Conservation (phyloP, 2,797 vertebrate genomes). For the Glyptemys insculpta region DNA sequence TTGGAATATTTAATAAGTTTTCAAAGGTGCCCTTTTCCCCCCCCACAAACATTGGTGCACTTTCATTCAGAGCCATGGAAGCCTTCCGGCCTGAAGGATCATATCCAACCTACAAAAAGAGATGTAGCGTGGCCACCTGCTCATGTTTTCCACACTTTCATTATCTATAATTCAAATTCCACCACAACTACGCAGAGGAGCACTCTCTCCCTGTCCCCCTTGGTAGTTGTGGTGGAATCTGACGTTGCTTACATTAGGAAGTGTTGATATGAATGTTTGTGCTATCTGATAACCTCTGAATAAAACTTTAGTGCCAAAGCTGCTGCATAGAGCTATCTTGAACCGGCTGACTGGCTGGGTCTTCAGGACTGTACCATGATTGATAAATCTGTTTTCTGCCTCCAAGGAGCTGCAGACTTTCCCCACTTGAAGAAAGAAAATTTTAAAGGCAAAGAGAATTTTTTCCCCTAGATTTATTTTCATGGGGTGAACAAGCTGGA, state of each 20-base stretch:
- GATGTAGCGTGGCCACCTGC: neutral
- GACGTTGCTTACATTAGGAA: neutral
- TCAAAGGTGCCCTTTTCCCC: neutral
- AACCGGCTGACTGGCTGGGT: neutral
- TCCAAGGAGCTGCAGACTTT: neutral
- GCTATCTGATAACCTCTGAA: neutral
- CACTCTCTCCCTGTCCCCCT: too few relatives aligned
- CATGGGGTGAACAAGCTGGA: neutral
- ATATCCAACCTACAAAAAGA: neutral
- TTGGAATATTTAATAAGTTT: neutral
- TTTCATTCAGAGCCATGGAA: neutral
- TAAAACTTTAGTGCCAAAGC: neutral
- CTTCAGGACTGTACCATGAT: neutral
- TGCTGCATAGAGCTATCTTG: neutral
- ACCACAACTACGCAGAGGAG: neutral
- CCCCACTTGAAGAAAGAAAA: neutral
- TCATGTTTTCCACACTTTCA: neutral
- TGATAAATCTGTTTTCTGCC: neutral
- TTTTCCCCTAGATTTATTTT: neutral
- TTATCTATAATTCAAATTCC: neutral
- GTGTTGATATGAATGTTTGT: neutral
- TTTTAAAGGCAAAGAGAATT: neutral
- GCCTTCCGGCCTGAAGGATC: neutral
- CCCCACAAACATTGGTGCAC: neutral
- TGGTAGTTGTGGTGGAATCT: neutral